These are phyloP conservation scores for Scophthalmus maximus DNA, from an alignment of 2,113 vertebrate genomes.

Conservation along the genomic window DNA sequence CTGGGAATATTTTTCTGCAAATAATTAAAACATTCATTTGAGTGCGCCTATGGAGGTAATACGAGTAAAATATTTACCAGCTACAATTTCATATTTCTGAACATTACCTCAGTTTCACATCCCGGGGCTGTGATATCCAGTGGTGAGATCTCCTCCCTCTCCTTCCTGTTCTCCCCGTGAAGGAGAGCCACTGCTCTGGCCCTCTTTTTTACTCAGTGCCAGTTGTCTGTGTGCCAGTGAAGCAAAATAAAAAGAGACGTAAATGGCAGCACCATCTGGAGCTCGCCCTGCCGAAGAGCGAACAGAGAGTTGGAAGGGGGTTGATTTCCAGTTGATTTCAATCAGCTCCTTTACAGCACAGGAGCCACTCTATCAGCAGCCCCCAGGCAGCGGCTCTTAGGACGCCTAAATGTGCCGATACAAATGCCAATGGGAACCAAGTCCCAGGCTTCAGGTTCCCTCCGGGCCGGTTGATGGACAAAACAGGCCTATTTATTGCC, in stretches of 20 bases:
- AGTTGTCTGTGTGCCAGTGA: slow-evolving; percentile 65
- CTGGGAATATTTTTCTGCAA: too few relatives aligned
- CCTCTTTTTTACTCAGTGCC: slow-evolving; percentile 44
- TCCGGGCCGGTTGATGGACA: slow-evolving; percentile 50
- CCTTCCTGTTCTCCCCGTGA: slow-evolving; percentile 22
- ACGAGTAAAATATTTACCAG: neutral
- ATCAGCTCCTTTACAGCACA: slow-evolving; percentile 68
- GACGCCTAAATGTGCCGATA: slow-evolving; percentile 49
- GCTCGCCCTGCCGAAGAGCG: slow-evolving; percentile 40
- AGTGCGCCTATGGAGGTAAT: neutral
- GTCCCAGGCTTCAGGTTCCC: slow-evolving; percentile 55
- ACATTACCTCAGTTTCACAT: slow-evolving; percentile 33
- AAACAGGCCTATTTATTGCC: slow-evolving; percentile 57
- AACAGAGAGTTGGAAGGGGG: slow-evolving; percentile 25
- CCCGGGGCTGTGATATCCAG: slow-evolving; percentile 11
- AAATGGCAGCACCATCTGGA: slow-evolving; percentile 70
- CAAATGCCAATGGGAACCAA: slow-evolving; percentile 48
- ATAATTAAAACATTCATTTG: slow-evolving; percentile 7
- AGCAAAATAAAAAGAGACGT: slow-evolving; percentile 62
- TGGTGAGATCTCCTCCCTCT: slow-evolving; percentile 1
- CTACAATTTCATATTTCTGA: slow-evolving; percentile 16
- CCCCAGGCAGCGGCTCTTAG: slow-evolving; percentile 54
- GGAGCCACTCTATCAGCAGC: slow-evolving; percentile 60
- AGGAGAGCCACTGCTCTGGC: neutral
- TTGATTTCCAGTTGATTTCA: slow-evolving; percentile 71